A percentile compares a stretch with the other conserved stretches of the same genome.
Conservation (phyloP, 1,140 invertebrate genomes). For the Papilio dardanus region DNA sequence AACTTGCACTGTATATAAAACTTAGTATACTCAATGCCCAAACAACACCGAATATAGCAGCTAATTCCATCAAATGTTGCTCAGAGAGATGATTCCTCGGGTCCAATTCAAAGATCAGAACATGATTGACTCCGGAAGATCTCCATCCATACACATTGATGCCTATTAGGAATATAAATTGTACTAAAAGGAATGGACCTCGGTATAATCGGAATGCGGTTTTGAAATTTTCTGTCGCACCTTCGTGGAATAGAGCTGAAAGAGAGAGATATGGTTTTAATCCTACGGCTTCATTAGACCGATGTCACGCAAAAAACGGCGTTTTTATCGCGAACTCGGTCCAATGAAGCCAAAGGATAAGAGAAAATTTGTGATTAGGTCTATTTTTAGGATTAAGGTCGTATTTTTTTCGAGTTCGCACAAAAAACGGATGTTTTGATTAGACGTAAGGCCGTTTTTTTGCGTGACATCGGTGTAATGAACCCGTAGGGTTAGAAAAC, state of each 20-base stretch:
- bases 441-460: too few species aligned
- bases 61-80: slow-evolving; percentile 98
- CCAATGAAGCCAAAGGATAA: too few species aligned
- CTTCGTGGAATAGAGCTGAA: slow-evolving; percentile 88
- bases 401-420: too few species aligned
- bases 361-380: too few species aligned
- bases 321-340: too few species aligned
- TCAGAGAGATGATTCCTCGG: slow-evolving; percentile 98
- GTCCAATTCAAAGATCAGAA: slow-evolving; percentile 99
- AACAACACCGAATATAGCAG: slow-evolving; percentile 96
- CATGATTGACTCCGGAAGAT: slow-evolving; percentile 99
- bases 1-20: slow-evolving; percentile 91
- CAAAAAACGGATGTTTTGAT: too few species aligned
- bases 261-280: slow-evolving; percentile 51
- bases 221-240: slow-evolving; percentile 87
- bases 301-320: too few species aligned
- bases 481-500: too few species aligned
- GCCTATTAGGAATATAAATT: slow-evolving; percentile 98
- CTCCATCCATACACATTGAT: slow-evolving; percentile 99
- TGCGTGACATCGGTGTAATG: too few species aligned
- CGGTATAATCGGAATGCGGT: slow-evolving; percentile 94
- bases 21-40: slow-evolving; percentile 94
- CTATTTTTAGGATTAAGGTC: too few species aligned
- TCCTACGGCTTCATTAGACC: too few species aligned
- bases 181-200: slow-evolving; percentile 95